Evolutionary conservation across 1,140 invertebrate genomes (phyloP).

Genomic region (Drosophila malerkotliana): DNA sequence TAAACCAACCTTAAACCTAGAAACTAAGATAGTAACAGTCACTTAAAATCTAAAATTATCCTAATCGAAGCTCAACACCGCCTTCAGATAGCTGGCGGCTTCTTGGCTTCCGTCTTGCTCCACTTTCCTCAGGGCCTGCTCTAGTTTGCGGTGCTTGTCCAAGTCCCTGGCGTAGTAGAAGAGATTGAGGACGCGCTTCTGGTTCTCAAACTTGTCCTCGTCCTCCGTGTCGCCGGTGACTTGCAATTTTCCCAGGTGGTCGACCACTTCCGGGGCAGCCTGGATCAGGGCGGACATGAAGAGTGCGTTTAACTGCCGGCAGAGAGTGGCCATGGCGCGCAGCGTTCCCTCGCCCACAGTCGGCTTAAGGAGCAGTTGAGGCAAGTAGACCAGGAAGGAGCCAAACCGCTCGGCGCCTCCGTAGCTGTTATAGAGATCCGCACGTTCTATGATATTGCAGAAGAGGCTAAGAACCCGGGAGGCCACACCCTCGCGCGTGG

Average conservation of each 20-base stretch:
- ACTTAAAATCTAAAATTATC: neutral
- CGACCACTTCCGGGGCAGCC: constrained; percentile 18
- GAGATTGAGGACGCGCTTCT: constrained; percentile 72
- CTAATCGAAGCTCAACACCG: constrained; percentile 49
- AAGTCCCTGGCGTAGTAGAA: constrained; percentile 62
- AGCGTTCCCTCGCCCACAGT: constrained; percentile 58
- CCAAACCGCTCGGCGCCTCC: constrained; percentile 68
- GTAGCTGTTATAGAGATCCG: constrained; percentile 80
- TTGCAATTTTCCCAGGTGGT: constrained; percentile 58
- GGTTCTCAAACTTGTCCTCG: constrained; percentile 59
- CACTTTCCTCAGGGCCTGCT: constrained; percentile 14
- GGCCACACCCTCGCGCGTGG: constrained; percentile 62
- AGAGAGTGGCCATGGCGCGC: constrained; percentile 65
- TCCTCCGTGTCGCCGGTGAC: constrained; percentile 38
- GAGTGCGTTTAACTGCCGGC: constrained; percentile 65
- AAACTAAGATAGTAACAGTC: neutral
- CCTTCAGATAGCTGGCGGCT: constrained; percentile 57
- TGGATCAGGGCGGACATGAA: constrained; percentile 53
- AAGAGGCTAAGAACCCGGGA: constrained; percentile 74
- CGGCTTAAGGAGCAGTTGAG: constrained; percentile 65
- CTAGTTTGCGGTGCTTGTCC: constrained; percentile 10
- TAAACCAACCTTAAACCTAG: neutral
- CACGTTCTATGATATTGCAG: constrained; percentile 84
- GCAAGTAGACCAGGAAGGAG: constrained; percentile 61
- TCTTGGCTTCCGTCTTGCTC: constrained; percentile 6